Evolutionary conservation across 2,797 vertebrate species (phyloP), one percentile per base, ranked within the genome.

Genomic region (Acanthurus lineatus): DNA sequence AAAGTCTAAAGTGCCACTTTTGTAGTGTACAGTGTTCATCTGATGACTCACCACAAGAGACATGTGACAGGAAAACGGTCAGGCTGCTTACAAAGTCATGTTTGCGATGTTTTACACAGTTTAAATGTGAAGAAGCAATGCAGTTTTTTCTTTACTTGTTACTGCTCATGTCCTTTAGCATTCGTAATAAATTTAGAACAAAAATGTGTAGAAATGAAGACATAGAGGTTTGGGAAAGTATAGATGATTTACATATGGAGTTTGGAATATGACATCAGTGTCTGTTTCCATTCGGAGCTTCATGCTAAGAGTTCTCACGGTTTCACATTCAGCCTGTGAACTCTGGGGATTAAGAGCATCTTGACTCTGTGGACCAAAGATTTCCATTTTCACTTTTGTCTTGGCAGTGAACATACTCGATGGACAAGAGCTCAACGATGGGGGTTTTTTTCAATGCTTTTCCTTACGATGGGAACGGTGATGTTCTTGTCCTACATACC

Each of bases 391-490:
- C 15, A 22, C 47, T 77, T 79, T 79, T 83, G 66, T 86, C 58
- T 84, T 51, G 8, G 19, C 85, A 89, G 85, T 59, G 85, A 87
- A 57, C 89, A 63, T 48, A 25, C 38, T 64, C 52, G 0, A 0
- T 45, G 69, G 78, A 75, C 44, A 4, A 68, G 62, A 80, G 15
- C 3, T 4, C 66, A 32, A 19, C 56, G 22, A 4, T 44, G 28
- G 28, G 19, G 57, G 0, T 47, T 11, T 20, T 10, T 44, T 20
- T 16, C 64, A 16, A 25, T 65, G n/a, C 28, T 78, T 11, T 12
- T 48, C 10, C 7, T 88, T 15, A 3, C 68, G 4, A 2, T 59
- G 0, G 80, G 22, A 45, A 71, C 20, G 10, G 10, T 73, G 1
- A 2, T 62, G 25, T 51, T 67, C 1, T 22, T 38, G 12, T 7